These are phyloP conservation scores for Prosapia bicincta DNA, from an alignment of 2,888 invertebrate species.

Conservation along the genomic window DNA sequence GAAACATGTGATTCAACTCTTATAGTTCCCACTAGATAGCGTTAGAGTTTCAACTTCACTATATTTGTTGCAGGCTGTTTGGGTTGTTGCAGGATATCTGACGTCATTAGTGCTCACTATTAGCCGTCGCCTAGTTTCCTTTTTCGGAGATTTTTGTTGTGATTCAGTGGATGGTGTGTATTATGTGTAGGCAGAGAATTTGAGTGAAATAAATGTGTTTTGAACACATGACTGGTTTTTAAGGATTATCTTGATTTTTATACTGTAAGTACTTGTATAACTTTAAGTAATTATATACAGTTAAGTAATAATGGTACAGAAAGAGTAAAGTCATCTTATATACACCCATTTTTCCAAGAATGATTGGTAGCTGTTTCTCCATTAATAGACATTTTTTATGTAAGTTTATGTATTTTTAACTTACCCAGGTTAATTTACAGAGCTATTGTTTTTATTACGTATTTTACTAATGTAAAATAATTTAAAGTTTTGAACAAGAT, in stretches of 20 bases:
- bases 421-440: no score
- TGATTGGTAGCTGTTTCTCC: no score
- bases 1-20: no score
- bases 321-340: no score
- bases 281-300: not conserved
- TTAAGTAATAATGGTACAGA: not conserved
- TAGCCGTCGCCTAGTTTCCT: not conserved
- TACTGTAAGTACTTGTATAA: not conserved
- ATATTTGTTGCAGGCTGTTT: not conserved
- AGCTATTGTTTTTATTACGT: no score
- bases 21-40: not conserved
- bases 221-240: not conserved
- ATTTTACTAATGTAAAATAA: no score
- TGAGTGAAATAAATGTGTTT: not conserved
- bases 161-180: not conserved
- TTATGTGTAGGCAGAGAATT: not conserved
- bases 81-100: not conserved
- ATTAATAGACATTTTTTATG: no score
- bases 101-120: not conserved
- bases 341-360: not conserved
- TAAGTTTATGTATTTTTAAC: no score
- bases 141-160: conserved; percentile 2
- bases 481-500: no score
- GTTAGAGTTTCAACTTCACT: not conserved
- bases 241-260: not conserved